These are phyloP conservation scores for Neodon shergylaensis DNA, from an alignment of 2,113 vertebrate genomes.

Conservation along the genomic window DNA sequence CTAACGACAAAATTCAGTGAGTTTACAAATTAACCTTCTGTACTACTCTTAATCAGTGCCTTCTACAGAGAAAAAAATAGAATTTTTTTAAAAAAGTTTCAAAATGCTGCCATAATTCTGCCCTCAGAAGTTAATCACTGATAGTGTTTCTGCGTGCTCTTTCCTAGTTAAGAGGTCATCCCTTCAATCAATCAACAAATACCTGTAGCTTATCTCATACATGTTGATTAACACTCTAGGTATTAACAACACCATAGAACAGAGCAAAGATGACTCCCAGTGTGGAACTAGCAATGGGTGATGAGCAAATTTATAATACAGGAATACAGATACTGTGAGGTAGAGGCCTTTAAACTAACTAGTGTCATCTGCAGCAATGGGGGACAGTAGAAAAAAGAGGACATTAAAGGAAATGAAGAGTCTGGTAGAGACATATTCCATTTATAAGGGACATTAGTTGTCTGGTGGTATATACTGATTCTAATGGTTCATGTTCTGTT, in stretches of 20 bases:
- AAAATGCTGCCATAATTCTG: slow-evolving; percentile 39
- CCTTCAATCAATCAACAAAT: slow-evolving; percentile 37
- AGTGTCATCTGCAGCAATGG: background rate
- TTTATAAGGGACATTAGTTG: background rate
- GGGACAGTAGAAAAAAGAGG: background rate
- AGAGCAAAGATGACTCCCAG: background rate
- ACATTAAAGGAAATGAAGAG: background rate
- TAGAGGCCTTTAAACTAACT: background rate
- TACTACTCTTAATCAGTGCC: slow-evolving; percentile 45
- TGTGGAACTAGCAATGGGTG: background rate
- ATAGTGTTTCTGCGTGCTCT: background rate
- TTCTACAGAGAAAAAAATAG: background rate
- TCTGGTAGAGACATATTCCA: background rate
- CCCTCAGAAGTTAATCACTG: slow-evolving; percentile 1
- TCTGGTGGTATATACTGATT: background rate
- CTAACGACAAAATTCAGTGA: background rate
- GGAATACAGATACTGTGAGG: background rate
- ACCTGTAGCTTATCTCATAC: background rate
- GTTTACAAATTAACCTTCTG: slow-evolving; percentile 26
- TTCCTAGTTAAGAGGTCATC: slow-evolving; percentile 32
- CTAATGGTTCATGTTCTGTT: background rate
- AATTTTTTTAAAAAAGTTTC: background rate
- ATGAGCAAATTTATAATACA: background rate
- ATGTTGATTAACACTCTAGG: background rate
- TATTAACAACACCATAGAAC: background rate